Percentiles rank a stretch among this genome's conserved stretches.
phyloP scores from a whole-genome alignment of 2,113 vertebrate species.

The Triplophysa siluroides region DNA sequence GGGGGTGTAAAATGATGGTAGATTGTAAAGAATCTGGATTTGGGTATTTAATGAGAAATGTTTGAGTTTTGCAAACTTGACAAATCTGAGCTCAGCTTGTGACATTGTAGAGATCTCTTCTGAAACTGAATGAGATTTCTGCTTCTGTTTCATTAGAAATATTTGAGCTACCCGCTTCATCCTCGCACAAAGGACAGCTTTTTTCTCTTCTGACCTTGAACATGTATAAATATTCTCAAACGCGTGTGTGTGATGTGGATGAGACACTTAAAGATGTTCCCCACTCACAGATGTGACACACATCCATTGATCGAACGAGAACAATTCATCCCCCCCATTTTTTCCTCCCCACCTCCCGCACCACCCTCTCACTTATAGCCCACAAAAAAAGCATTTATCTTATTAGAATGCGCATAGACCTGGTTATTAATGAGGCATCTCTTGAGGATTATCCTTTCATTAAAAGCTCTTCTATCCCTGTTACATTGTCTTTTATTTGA shows the following conservation, averaged over 20 bases:
- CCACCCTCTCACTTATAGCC: not conserved
- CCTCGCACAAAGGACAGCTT: too few species aligned
- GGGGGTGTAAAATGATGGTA: too few species aligned
- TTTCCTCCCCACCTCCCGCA: not conserved
- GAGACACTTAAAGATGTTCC: slow-evolving; percentile 43
- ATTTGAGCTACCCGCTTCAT: too few species aligned
- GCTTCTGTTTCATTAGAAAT: too few species aligned
- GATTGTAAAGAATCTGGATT: too few species aligned
- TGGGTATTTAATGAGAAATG: too few species aligned
- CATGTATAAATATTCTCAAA: slow-evolving; percentile 46
- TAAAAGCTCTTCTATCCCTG: not conserved
- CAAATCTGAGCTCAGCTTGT: too few species aligned
- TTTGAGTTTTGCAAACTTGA: too few species aligned
- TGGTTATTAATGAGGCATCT: not conserved
- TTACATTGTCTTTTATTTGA: not conserved
- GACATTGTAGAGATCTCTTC: too few species aligned
- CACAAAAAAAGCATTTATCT: not conserved
- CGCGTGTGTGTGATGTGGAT: slow-evolving; percentile 10
- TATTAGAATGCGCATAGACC: not conserved
- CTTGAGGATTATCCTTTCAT: not conserved
- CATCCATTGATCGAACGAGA: slow-evolving; percentile 39
- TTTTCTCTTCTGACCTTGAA: slow-evolving; percentile 43
- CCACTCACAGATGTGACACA: slow-evolving; percentile 2
- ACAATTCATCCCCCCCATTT: slow-evolving; percentile 32
- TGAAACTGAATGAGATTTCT: too few species aligned